phyloP scores from a whole-genome alignment of 2,113 vertebrate genomes.

The Forbesichthys papilliferus region DNA sequence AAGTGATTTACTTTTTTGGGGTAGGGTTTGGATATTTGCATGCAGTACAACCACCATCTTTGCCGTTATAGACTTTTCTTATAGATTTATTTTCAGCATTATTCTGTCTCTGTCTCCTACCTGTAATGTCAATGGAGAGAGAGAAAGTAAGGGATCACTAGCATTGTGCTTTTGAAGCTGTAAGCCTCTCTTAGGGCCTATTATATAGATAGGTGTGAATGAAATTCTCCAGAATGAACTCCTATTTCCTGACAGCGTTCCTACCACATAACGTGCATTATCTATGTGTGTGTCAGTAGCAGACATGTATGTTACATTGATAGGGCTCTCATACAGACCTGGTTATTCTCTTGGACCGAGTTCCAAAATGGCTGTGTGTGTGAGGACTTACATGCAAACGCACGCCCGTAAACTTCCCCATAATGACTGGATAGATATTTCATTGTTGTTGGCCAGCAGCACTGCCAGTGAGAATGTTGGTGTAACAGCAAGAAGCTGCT shows the following conservation, averaged over 20 bases:
- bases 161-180: slow-evolving; percentile 16
- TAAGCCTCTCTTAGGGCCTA: neutral
- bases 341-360: slow-evolving; percentile 8
- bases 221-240: neutral
- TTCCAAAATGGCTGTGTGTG: slow-evolving; percentile 10
- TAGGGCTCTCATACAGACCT: slow-evolving; percentile 9
- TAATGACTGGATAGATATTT: slow-evolving; percentile 13
- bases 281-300: neutral
- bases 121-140: too few species aligned
- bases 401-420: slow-evolving; percentile 35
- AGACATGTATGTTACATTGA: neutral
- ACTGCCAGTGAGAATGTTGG: slow-evolving; percentile 44
- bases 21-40: too few species aligned
- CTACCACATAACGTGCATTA: neutral
- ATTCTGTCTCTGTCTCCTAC: too few species aligned
- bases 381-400: slow-evolving; percentile 41
- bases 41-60: too few species aligned
- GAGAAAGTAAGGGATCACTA: neutral
- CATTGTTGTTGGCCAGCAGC: slow-evolving; percentile 25
- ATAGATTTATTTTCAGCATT: too few species aligned
- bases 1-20: too few species aligned
- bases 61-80: too few species aligned
- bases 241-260: too few species aligned
- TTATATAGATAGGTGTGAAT: neutral
- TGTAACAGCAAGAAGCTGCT: slow-evolving; percentile 21